A percentile compares a stretch with the other conserved stretches of the same genome.
phyloP scores from a whole-genome alignment of 1,140 invertebrate species.

The Mycetomoellerius zeteki region DNA sequence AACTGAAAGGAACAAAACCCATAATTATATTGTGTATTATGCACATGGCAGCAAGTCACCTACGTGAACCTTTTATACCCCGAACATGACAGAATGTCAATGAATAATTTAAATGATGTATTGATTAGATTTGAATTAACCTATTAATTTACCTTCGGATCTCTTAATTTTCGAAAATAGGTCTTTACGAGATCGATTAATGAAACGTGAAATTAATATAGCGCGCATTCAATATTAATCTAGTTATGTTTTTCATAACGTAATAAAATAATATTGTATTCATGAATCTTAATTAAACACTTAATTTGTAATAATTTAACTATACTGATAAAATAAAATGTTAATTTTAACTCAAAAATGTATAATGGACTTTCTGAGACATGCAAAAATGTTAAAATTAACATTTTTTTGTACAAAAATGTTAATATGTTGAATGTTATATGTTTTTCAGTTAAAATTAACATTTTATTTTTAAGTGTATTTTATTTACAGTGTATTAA shows the following conservation, averaged over 20 bases:
- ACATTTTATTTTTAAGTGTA: too few relatives aligned
- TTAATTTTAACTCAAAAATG: too few relatives aligned
- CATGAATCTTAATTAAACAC: too few relatives aligned
- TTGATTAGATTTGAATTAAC: conserved; percentile 24
- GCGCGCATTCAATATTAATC: background rate
- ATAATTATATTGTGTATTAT: conserved; percentile 15
- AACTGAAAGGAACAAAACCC: conserved; percentile 7
- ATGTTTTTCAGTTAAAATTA: too few relatives aligned
- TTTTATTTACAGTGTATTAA: too few relatives aligned
- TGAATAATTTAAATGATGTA: conserved; percentile 30
- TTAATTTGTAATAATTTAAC: too few relatives aligned
- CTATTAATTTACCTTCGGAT: conserved; percentile 6
- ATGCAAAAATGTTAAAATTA: too few relatives aligned
- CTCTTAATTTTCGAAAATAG: conserved; percentile 44
- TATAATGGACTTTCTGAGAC: too few relatives aligned
- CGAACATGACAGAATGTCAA: background rate
- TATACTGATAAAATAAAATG: too few relatives aligned
- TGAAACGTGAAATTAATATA: background rate
- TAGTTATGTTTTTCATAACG: conserved; percentile 9
- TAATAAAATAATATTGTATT: conserved; percentile 22
- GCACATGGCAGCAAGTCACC: background rate
- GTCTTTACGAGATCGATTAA: background rate
- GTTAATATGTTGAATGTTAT: too few relatives aligned
- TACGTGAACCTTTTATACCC: background rate
- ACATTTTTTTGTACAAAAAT: too few relatives aligned